Base-by-base conservation (phyloP, 2,888 invertebrate genomes). In the Choreutis nemorana region DNA sequence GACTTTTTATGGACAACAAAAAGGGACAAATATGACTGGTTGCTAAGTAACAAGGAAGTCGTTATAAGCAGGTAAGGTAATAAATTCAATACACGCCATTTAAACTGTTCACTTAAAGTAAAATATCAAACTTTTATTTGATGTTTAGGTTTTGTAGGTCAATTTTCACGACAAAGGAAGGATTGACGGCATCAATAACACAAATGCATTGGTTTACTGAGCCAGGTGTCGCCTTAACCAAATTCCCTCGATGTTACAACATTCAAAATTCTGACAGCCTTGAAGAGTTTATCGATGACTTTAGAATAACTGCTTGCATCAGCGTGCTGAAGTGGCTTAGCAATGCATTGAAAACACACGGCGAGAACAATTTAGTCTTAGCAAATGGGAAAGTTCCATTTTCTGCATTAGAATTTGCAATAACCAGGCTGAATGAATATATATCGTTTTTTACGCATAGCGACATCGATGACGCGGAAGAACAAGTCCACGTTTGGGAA, bases 131-230 rank as follows among this genome's bases (percentile, higher is more conserved):
- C 2, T n/a, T n/a, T n/a, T n/a, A n/a, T n/a, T n/a, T n/a, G 90
- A 48, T 41, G 30, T 87, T 87, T 61, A 87, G 95, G 48, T 95
- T 91, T 63, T 89, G 88, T 42, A 84, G 91, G 47, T 92, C 94
- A 1, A 83, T 89, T 29, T 96, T 96, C 55, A 95, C 96, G 1
- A 94, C 95, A 0, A 97, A 97, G 82, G 94, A 94, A 61, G 93
- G 93, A 2, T 64, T 94, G 16, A 90, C 91, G 40, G 77, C 84
- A 12, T 86, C 89, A 34, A 65, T 94, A 21, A 87, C 87, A 28
- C 91, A 93, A 55, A 87, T 91, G 72, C 88, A 93, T 55, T 93
- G 93, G 91, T 88, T 87, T 55, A 89, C 87, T 27, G 91, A 93
- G 44, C 87, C 88, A 5, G 90, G 89, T 5, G 85, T 91, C 15